A percentile compares a stretch with the other conserved stretches of the same genome.
These are phyloP conservation scores for Tanypteryx hageni DNA, from an alignment of 2,888 invertebrate species.

Conservation along the genomic window DNA sequence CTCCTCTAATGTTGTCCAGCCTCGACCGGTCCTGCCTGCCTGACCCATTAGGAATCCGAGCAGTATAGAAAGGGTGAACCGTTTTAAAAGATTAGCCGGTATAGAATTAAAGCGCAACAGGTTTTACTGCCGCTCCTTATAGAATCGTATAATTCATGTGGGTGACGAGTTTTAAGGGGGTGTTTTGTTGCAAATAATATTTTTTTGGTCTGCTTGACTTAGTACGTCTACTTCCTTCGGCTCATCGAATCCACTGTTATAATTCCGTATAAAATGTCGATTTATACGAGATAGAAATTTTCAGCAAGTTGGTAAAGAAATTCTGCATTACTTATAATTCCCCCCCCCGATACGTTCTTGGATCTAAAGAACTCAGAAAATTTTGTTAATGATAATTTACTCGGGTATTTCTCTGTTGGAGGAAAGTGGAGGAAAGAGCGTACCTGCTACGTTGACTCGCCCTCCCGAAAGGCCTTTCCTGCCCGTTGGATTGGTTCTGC, in stretches of 20 bases:
- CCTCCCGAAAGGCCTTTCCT: constrained; percentile 49
- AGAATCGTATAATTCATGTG: too few species aligned
- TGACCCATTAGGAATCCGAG: constrained; percentile 33
- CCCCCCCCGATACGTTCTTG: background rate
- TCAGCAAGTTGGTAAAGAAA: background rate
- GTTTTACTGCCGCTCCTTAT: too few species aligned
- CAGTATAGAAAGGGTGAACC: background rate
- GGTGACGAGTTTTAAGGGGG: too few species aligned
- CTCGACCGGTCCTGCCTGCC: constrained; percentile 25
- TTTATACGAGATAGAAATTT: too few species aligned
- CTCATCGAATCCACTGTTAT: too few species aligned
- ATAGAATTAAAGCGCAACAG: background rate
- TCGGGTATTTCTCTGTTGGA: background rate
- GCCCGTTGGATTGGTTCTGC: constrained; percentile 45
- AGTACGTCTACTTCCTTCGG: too few species aligned
- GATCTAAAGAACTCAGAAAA: background rate
- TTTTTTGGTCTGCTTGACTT: too few species aligned
- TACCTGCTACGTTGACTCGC: constrained; percentile 38
- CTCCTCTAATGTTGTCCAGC: background rate
- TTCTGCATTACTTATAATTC: background rate
- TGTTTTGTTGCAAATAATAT: too few species aligned
- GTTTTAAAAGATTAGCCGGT: constrained; percentile 31
- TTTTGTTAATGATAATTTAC: background rate
- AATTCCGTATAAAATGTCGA: too few species aligned
- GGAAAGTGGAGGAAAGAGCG: background rate